phyloP scores from a whole-genome alignment of 2,113 vertebrate genomes.

The Perognathus longimembris region DNA sequence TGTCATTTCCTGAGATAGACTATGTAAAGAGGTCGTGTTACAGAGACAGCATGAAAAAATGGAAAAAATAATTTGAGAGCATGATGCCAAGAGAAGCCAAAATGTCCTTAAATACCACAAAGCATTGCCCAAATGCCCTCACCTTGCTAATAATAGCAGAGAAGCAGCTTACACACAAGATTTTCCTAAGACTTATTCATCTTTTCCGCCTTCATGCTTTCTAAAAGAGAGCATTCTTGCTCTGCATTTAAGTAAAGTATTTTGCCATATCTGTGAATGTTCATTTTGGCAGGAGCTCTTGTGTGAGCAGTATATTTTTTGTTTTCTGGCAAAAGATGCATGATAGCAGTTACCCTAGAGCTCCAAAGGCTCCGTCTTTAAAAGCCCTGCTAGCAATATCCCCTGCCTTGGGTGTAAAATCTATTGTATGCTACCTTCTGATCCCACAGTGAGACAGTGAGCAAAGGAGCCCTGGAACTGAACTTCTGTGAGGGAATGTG shows the following conservation, averaged over 20 bases:
- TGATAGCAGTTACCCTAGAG: background rate
- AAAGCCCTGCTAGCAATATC: background rate
- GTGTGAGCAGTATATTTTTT: background rate
- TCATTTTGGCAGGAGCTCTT: background rate
- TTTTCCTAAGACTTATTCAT: constrained; percentile 39
- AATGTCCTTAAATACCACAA: constrained; percentile 17
- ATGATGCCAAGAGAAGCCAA: constrained; percentile 37
- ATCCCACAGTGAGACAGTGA: background rate
- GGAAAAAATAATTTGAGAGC: constrained; percentile 45
- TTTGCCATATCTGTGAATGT: constrained; percentile 4
- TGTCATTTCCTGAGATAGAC: constrained; percentile 81
- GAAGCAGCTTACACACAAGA: background rate
- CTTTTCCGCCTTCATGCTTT: background rate
- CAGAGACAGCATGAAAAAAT: constrained; percentile 63
- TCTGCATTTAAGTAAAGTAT: constrained; percentile 14
- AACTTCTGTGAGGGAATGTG: background rate
- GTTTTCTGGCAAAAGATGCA: background rate
- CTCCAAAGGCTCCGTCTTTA: background rate
- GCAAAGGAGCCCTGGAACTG: background rate
- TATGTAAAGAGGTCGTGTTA: constrained; percentile 68
- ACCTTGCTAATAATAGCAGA: constrained; percentile 30
- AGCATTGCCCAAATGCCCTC: constrained; percentile 12
- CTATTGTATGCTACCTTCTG: background rate
- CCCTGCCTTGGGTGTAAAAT: constrained; percentile 4
- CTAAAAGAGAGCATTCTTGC: background rate